A percentile compares a stretch with the other conserved stretches of the same genome.
Conservation (phyloP, 1,140 invertebrate species). For the Pissodes strobi region DNA sequence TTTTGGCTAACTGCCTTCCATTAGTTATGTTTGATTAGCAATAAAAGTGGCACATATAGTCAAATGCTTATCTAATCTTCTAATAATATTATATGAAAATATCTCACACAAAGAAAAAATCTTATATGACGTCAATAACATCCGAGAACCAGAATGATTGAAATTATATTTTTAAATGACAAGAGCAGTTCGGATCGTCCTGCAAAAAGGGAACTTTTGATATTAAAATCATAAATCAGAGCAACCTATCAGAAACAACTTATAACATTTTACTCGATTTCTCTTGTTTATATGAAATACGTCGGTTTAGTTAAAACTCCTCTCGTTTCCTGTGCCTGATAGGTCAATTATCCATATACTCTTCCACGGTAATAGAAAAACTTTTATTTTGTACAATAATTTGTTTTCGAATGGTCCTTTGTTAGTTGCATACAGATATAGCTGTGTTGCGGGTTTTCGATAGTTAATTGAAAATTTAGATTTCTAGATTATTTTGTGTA, state of each 20-base stretch:
- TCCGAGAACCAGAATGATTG: no score
- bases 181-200: background rate
- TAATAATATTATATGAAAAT: no score
- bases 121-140: no score
- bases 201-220: background rate
- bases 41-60: no score
- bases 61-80: no score
- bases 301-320: conserved; percentile 11
- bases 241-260: conserved; percentile 16
- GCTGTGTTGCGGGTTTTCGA: background rate
- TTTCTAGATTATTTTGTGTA: no score
- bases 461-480: no score
- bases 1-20: no score
- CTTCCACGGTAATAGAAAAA: conserved; percentile 11
- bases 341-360: conserved; percentile 8
- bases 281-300: conserved; percentile 14
- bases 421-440: background rate
- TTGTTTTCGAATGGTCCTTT: background rate
- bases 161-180: no score
- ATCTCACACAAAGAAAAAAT: no score
- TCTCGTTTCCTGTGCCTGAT: conserved; percentile 4
- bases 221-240: conserved; percentile 19
- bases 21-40: no score
- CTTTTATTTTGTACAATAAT: background rate
- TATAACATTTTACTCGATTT: conserved; percentile 11